These are phyloP conservation scores for Reinhardtius hippoglossoides DNA, from an alignment of 2,113 vertebrate species.

Conservation along the genomic window DNA sequence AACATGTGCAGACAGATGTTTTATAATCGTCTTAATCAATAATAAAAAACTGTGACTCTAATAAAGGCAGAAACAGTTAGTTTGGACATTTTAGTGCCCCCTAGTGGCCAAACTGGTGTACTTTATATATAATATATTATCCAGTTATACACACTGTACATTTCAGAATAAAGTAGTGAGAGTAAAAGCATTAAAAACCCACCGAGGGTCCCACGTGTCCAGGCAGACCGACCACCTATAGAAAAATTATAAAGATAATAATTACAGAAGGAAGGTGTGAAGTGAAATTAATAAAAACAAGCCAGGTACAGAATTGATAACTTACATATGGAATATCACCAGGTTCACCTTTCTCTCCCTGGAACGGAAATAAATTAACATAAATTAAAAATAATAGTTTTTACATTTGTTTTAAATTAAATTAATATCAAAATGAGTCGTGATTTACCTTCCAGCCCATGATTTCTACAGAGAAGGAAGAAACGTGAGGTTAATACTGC, in stretches of 20 bases:
- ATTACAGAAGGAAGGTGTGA: no score
- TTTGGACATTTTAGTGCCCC: not conserved
- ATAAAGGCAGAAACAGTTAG: no score
- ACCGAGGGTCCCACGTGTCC: slow-evolving; percentile 87
- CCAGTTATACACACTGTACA: not conserved
- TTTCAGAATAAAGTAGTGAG: not conserved
- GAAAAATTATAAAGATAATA: not conserved
- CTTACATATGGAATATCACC: slow-evolving; percentile 95
- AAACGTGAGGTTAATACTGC: not conserved
- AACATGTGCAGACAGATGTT: not conserved
- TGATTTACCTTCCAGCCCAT: slow-evolving; percentile 70
- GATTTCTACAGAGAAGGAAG: slow-evolving; percentile 42
- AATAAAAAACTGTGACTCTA: no score
- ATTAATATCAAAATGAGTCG: not conserved
- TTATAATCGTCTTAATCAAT: no score
- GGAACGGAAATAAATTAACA: not conserved
- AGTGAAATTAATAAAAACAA: not conserved
- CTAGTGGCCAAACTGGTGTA: slow-evolving; percentile 24
- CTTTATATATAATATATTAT: not conserved
- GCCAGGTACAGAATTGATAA: slow-evolving; percentile 29
- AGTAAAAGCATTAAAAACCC: slow-evolving; percentile 58
- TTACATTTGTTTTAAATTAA: not conserved
- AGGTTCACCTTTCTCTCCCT: slow-evolving; percentile 98
- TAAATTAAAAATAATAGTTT: not conserved
- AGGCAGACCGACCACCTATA: slow-evolving; percentile 89